phyloP scores from a whole-genome alignment of 1,140 invertebrate species.

The Cydia strobilella region DNA sequence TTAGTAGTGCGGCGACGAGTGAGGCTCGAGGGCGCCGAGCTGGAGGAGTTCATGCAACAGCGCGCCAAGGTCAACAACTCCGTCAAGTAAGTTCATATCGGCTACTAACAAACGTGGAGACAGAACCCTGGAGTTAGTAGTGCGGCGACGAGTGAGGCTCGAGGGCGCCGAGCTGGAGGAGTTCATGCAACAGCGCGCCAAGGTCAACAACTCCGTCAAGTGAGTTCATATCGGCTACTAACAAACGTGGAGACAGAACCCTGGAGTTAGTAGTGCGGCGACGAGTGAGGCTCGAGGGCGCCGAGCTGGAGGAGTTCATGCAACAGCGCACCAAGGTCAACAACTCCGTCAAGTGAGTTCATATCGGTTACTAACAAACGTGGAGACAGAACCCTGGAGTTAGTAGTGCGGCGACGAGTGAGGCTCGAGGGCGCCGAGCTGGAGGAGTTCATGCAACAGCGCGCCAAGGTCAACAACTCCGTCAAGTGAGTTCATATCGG shows the following conservation, averaged over 20 bases:
- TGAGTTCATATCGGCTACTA: slow-evolving; percentile 38
- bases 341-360: slow-evolving; percentile 59
- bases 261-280: slow-evolving; percentile 89
- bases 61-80: slow-evolving; percentile 70
- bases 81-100: slow-evolving; percentile 53
- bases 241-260: slow-evolving; percentile 82
- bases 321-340: slow-evolving; percentile 80
- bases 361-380: slow-evolving; percentile 46
- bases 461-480: slow-evolving; percentile 67
- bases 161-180: slow-evolving; percentile 97
- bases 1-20: slow-evolving; percentile 88
- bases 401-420: slow-evolving; percentile 88
- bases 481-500: slow-evolving; percentile 53
- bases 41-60: slow-evolving; percentile 92
- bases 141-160: slow-evolving; percentile 88
- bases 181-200: slow-evolving; percentile 85
- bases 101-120: slow-evolving; percentile 77
- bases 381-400: slow-evolving; percentile 85
- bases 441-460: slow-evolving; percentile 91
- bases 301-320: slow-evolving; percentile 95
- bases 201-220: slow-evolving; percentile 61
- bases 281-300: slow-evolving; percentile 91
- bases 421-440: slow-evolving; percentile 95
- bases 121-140: slow-evolving; percentile 87
- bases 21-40: slow-evolving; percentile 93